phyloP scores from a whole-genome alignment of 2,113 vertebrate genomes.

The Leptodactylus fuscus region DNA sequence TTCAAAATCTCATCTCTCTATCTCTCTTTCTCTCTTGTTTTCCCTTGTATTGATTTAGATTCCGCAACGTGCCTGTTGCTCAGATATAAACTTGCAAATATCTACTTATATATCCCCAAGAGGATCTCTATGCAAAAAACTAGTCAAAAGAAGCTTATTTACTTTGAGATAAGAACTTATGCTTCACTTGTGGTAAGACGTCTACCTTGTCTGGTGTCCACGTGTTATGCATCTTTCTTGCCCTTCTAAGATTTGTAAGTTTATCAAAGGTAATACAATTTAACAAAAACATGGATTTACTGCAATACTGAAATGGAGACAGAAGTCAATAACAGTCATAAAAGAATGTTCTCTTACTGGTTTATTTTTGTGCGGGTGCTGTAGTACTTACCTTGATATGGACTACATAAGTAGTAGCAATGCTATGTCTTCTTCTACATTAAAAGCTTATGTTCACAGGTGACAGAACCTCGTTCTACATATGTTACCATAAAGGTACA shows the following conservation, averaged over 20 bases:
- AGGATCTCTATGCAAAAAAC: not conserved
- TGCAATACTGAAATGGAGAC: not conserved
- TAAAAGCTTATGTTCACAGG: too few relatives aligned
- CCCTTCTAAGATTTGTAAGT: not conserved
- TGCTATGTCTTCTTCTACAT: too few relatives aligned
- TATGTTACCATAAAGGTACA: too few relatives aligned
- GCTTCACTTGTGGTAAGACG: not conserved
- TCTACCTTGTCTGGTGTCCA: not conserved
- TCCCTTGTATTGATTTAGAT: not conserved
- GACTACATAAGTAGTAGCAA: too few relatives aligned
- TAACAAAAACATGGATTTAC: not conserved
- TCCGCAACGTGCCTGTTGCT: not conserved
- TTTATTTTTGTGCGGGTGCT: too few relatives aligned
- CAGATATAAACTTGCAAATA: not conserved
- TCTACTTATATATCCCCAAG: not conserved
- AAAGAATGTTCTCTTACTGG: not conserved
- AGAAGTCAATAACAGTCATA: not conserved
- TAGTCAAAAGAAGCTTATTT: not conserved
- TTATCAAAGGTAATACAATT: not conserved
- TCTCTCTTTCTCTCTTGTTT: not conserved
- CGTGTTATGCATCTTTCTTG: not conserved
- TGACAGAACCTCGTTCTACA: too few relatives aligned
- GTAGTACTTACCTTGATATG: too few relatives aligned
- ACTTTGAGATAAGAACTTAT: not conserved
- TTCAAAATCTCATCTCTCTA: not conserved